A percentile compares a stretch with the other conserved stretches of the same genome.
Conservation (phyloP, 2,888 invertebrate species). For the Boloria selene region DNA sequence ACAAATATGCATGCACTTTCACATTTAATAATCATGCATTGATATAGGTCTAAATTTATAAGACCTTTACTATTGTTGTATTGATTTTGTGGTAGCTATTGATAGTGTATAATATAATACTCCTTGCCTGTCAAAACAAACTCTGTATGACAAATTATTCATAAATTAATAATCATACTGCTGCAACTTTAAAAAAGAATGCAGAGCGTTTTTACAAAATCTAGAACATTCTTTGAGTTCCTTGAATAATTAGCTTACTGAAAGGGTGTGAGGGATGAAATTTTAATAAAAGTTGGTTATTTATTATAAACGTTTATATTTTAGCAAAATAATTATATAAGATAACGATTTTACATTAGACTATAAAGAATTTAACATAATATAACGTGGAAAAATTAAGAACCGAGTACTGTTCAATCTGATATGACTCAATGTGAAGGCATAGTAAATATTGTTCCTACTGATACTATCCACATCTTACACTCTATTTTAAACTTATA, state of each 20-base stretch:
- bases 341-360: constrained; percentile 29
- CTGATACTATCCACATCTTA: constrained; percentile 4
- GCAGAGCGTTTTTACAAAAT: constrained; percentile 47
- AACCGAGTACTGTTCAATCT: constrained; percentile 17
- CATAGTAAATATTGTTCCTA: constrained; percentile 13
- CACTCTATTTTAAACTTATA: constrained; percentile 19
- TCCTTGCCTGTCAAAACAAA: constrained; percentile 18
- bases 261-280: constrained; percentile 41
- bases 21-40: constrained; percentile 25
- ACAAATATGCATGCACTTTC: constrained; percentile 22
- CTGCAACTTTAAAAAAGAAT: constrained; percentile 29
- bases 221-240: constrained; percentile 64
- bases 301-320: constrained; percentile 34
- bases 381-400: constrained; percentile 12
- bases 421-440: constrained; percentile 14
- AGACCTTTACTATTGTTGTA: constrained; percentile 4
- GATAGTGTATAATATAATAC: background rate
- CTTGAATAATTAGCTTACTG: constrained; percentile 29
- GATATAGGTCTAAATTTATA: constrained; percentile 5
- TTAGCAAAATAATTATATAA: constrained; percentile 23
- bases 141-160: constrained; percentile 2
- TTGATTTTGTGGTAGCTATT: background rate
- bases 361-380: constrained; percentile 22
- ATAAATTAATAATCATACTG: background rate
- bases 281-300: constrained; percentile 44